These are phyloP conservation scores for Sander vitreus DNA, from an alignment of 2,113 vertebrate genomes.

Conservation along the genomic window DNA sequence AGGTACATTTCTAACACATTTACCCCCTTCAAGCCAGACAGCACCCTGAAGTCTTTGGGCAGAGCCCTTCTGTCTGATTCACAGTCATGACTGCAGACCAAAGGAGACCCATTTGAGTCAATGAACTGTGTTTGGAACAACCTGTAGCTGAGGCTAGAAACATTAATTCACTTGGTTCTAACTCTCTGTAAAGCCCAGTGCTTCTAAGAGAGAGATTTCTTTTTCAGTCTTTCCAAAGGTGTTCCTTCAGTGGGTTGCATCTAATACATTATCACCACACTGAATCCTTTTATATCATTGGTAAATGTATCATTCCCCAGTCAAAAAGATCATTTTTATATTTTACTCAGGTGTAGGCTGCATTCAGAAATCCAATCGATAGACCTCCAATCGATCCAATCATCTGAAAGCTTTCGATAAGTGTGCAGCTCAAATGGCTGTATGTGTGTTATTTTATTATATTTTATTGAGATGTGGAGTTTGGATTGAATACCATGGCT, in stretches of 20 bases:
- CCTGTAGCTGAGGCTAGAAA: neutral
- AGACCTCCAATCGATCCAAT: neutral
- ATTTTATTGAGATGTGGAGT: neutral
- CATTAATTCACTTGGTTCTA: neutral
- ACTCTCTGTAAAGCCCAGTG: neutral
- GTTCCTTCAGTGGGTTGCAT: neutral
- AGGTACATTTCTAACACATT: slow-evolving; percentile 16
- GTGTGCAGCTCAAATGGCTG: neutral
- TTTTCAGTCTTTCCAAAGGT: neutral
- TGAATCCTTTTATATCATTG: neutral
- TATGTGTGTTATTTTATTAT: neutral
- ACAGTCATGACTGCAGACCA: slow-evolving; percentile 6
- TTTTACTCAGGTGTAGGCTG: neutral
- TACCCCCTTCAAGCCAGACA: slow-evolving; percentile 2
- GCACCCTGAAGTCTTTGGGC: slow-evolving; percentile 7
- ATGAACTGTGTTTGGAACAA: slow-evolving; percentile 1
- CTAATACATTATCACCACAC: neutral
- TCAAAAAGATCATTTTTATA: neutral
- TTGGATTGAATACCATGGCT: neutral
- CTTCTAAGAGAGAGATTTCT: neutral
- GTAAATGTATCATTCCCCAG: neutral
- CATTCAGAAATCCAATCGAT: neutral
- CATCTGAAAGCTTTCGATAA: neutral
- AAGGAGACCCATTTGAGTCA: neutral
- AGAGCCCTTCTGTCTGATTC: slow-evolving; percentile 14